Percentiles rank a stretch among this genome's conserved stretches.
phyloP scores from a whole-genome alignment of 2,888 invertebrate species.

The Drosophila flavopinicola region DNA sequence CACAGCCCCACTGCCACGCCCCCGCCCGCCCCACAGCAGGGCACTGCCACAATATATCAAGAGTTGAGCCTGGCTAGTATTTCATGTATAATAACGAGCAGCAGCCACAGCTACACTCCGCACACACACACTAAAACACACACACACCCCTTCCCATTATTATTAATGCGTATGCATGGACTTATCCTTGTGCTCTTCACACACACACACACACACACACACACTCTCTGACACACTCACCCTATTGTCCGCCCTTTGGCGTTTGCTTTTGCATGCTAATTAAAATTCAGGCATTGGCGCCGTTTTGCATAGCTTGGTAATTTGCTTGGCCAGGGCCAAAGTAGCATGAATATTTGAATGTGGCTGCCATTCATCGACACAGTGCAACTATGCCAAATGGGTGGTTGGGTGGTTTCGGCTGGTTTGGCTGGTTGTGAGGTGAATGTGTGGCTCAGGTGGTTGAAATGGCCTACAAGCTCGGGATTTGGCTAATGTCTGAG shows the following conservation, averaged over 20 bases:
- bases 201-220: neutral
- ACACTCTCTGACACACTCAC: slow-evolving; percentile 6
- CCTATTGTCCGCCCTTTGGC: neutral
- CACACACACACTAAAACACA: slow-evolving; percentile 6
- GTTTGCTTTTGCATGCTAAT: slow-evolving; percentile 63
- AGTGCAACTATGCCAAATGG: slow-evolving; percentile 30
- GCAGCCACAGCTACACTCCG: slow-evolving; percentile 12
- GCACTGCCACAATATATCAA: slow-evolving; percentile 64
- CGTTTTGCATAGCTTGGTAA: slow-evolving; percentile 75
- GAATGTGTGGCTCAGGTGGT: neutral
- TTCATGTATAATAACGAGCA: slow-evolving; percentile 45
- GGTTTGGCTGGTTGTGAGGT: slow-evolving; percentile 10
- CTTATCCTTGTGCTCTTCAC: slow-evolving; percentile 37
- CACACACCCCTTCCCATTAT: slow-evolving; percentile 46
- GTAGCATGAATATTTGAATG: slow-evolving; percentile 74
- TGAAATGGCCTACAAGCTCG: neutral
- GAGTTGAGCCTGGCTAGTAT: slow-evolving; percentile 61
- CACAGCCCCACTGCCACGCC: slow-evolving; percentile 16
- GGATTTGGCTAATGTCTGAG: slow-evolving; percentile 16
- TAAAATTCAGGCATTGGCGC: slow-evolving; percentile 76
- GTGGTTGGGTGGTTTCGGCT: slow-evolving; percentile 16
- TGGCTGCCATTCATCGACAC: slow-evolving; percentile 51
- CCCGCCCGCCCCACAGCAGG: slow-evolving; percentile 3
- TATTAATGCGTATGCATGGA: slow-evolving; percentile 74
- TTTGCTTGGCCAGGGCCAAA: slow-evolving; percentile 64